These are phyloP conservation scores for Desoria tigrina DNA, from an alignment of 2,888 invertebrate genomes.

Conservation along the genomic window DNA sequence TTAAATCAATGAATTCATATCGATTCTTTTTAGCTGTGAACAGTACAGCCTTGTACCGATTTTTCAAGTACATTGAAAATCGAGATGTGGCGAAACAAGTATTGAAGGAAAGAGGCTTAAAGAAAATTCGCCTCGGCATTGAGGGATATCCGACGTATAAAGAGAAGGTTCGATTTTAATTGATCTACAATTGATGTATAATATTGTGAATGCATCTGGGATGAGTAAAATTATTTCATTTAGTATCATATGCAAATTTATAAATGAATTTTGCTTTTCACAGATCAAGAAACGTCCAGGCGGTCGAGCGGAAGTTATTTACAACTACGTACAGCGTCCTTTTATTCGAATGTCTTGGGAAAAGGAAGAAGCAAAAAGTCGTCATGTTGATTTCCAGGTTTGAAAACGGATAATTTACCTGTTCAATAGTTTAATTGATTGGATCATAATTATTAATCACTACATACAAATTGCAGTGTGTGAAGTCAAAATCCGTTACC, in stretches of 20 bases:
- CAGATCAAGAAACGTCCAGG: constrained; percentile 80
- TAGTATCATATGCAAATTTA: too few species aligned
- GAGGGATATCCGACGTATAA: constrained; percentile 99
- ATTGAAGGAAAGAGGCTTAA: constrained; percentile 95
- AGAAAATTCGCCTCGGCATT: constrained; percentile 97
- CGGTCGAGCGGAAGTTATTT: constrained; percentile 94
- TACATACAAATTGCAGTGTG: too few species aligned
- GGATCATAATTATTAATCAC: too few species aligned
- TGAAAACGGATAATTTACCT: not conserved
- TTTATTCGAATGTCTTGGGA: constrained; percentile 99
- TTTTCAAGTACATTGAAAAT: constrained; percentile 99
- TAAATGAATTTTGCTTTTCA: too few species aligned
- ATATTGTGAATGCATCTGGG: too few species aligned
- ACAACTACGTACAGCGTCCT: constrained; percentile 98
- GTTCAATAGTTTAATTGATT: too few species aligned
- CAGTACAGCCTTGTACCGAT: constrained; percentile 92
- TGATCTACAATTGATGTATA: too few species aligned
- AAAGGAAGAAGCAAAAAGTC: constrained; percentile 97
- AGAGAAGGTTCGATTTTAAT: constrained; percentile 73
- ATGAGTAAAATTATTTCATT: too few species aligned
- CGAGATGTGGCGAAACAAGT: constrained; percentile 98
- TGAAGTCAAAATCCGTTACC: constrained; percentile 95
- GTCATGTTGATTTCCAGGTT: constrained; percentile 90
- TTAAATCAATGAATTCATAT: not conserved
- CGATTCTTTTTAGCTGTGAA: constrained; percentile 70